Evolutionary conservation across 2,888 invertebrate species (phyloP).

Genomic region (Ophion costatus): DNA sequence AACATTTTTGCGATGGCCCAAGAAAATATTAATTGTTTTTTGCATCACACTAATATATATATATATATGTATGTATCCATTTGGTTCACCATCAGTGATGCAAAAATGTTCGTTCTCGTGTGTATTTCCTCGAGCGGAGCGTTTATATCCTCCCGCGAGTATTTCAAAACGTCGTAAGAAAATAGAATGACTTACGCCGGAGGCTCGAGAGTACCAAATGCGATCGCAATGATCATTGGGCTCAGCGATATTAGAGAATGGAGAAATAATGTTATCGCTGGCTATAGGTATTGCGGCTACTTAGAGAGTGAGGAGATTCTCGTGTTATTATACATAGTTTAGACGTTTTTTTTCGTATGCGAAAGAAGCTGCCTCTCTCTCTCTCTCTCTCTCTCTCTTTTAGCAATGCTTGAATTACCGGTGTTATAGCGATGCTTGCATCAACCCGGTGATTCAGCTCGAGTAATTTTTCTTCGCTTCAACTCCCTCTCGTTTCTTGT

Average conservation of each 20-base stretch:
- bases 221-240: slow-evolving; percentile 32
- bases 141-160: neutral
- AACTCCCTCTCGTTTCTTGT: slow-evolving; percentile 6
- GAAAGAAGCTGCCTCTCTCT: slow-evolving; percentile 23
- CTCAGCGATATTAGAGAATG: slow-evolving; percentile 39
- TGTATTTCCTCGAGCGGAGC: no score
- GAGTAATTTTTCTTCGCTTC: slow-evolving; percentile 57
- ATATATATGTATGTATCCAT: no score
- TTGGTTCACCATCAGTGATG: no score
- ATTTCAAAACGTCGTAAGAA: slow-evolving; percentile 30
- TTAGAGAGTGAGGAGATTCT: slow-evolving; percentile 15
- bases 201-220: slow-evolving; percentile 17
- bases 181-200: slow-evolving; percentile 8
- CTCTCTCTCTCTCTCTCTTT: neutral
- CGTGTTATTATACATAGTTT: slow-evolving; percentile 31
- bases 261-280: slow-evolving; percentile 33
- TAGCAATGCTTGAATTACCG: neutral
- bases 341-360: slow-evolving; percentile 18
- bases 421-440: slow-evolving; percentile 31
- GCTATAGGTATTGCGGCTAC: neutral
- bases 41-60: no score
- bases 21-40: no score
- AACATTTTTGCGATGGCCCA: no score
- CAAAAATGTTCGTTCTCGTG: no score
- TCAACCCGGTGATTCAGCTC: slow-evolving; percentile 58